Conservation (phyloP, 2,113 vertebrate species). For the Meles meles region DNA sequence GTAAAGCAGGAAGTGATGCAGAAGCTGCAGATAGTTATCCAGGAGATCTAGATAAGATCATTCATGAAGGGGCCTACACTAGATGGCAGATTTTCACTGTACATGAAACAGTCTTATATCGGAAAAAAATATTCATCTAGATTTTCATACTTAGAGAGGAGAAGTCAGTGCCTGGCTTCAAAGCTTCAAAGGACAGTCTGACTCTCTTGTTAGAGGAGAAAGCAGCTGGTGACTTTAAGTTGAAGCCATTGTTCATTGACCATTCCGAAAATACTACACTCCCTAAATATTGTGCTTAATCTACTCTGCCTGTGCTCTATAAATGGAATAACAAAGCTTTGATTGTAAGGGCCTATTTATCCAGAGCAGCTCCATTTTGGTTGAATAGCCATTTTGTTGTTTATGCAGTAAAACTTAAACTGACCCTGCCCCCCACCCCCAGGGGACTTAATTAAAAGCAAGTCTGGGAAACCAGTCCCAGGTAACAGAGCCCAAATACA, state of each 20-base stretch:
- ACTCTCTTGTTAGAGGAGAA: background rate
- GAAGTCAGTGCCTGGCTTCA: background rate
- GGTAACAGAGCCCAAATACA: too few species aligned
- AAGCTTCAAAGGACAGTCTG: background rate
- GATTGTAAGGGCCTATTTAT: too few species aligned
- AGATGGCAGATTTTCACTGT: background rate
- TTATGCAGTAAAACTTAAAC: too few species aligned
- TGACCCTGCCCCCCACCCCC: too few species aligned
- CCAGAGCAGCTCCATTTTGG: too few species aligned
- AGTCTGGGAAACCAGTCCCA: too few species aligned
- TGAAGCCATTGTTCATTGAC: background rate
- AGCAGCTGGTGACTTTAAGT: background rate
- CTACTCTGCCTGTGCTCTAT: background rate
- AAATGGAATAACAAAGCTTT: background rate
- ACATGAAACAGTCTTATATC: background rate
- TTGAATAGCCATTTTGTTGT: too few species aligned
- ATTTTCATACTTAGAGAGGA: background rate
- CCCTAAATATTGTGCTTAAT: background rate
- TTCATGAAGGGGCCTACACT: background rate
- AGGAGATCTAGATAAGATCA: background rate
- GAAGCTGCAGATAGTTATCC: background rate
- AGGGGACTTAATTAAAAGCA: too few species aligned
- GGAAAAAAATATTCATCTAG: background rate
- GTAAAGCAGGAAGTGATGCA: background rate
- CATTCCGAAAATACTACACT: background rate